phyloP scores from a whole-genome alignment of 64 coral and sea anemone genomes.

The Montipora foliosa region DNA sequence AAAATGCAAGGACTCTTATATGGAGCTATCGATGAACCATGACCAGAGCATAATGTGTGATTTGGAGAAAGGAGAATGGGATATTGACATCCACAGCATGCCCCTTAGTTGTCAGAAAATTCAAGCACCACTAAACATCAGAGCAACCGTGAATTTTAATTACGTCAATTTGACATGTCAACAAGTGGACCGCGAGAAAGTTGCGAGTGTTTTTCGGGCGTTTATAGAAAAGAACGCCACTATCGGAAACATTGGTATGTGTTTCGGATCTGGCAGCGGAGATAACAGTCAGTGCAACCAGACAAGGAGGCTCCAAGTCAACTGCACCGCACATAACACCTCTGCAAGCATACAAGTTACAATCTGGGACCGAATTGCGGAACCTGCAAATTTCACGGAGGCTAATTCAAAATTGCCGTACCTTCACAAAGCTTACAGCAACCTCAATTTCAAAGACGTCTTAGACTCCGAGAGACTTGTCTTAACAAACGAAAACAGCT shows the following conservation, averaged over 20 bases:
- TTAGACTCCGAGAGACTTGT: background rate
- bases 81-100: constrained; percentile 3
- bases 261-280: background rate
- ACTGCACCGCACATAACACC: background rate
- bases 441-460: background rate
- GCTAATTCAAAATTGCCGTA: constrained; percentile 15
- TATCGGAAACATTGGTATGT: constrained; percentile 28
- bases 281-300: background rate
- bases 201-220: background rate
- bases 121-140: constrained; percentile 17
- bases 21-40: constrained; percentile 20
- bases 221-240: background rate
- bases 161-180: constrained; percentile 20
- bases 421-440: constrained; percentile 4
- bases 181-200: background rate
- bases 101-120: background rate
- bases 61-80: constrained; percentile 25
- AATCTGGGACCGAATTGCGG: background rate
- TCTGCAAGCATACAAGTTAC: background rate
- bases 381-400: constrained; percentile 13
- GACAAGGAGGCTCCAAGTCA: background rate
- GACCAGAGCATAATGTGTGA: constrained; percentile 18
- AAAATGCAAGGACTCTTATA: background rate
- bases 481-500: background rate
- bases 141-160: constrained; percentile 11